Evolutionary conservation across 2,888 invertebrate genomes (phyloP).

Genomic region (Neoscelio sp.): DNA sequence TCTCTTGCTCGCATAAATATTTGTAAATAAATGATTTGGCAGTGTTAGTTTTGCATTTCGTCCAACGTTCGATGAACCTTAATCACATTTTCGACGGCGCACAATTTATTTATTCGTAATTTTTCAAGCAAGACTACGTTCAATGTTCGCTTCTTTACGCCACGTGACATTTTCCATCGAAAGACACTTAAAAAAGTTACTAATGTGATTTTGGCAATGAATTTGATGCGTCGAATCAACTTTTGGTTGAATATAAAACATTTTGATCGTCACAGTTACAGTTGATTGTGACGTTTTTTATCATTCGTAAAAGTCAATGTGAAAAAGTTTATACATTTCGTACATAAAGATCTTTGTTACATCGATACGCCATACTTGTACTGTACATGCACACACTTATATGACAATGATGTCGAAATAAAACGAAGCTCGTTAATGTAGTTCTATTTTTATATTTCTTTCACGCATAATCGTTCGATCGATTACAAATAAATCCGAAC

Average conservation of each 20-base stretch:
- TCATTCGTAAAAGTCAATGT: not conserved
- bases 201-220: slow-evolving; percentile 1
- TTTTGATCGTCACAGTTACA: slow-evolving; percentile 34
- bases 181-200: slow-evolving; percentile 1
- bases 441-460: not conserved
- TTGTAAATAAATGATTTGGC: slow-evolving; percentile 28
- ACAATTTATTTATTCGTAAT: not conserved
- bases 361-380: slow-evolving; percentile 31
- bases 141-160: not conserved
- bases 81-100: not conserved
- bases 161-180: slow-evolving; percentile 14
- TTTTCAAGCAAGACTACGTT: not conserved
- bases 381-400: slow-evolving; percentile 33
- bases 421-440: not conserved
- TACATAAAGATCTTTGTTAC: slow-evolving; percentile 20
- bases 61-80: not conserved
- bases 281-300: slow-evolving; percentile 19
- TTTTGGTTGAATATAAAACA: slow-evolving; percentile 13
- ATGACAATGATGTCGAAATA: slow-evolving; percentile 19
- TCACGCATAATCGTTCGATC: too few relatives aligned
- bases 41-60: slow-evolving; percentile 21
- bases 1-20: slow-evolving; percentile 10
- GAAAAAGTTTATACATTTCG: slow-evolving; percentile 25
- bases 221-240: slow-evolving; percentile 4
- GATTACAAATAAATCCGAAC: too few relatives aligned